Percentiles rank a stretch among this genome's conserved stretches.
Evolutionary conservation across 2,113 vertebrate species (phyloP).

Genomic region (Oncorhynchus nerka): DNA sequence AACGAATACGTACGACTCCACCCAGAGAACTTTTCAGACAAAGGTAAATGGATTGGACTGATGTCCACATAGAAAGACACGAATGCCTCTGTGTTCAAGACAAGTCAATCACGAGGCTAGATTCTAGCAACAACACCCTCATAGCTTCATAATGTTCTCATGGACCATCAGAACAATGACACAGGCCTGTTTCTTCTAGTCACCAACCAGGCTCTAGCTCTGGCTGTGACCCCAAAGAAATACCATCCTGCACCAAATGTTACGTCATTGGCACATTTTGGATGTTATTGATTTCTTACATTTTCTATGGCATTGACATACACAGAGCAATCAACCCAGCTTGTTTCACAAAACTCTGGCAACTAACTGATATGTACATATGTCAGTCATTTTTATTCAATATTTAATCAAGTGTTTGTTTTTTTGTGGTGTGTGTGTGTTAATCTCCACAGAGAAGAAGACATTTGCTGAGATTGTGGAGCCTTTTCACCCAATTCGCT

Average conservation of each 20-base stretch:
- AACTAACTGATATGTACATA: background rate
- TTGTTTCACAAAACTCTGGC: no score
- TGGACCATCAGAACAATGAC: no score
- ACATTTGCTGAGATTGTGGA: conserved; percentile 80
- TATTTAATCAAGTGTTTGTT: background rate
- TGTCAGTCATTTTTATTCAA: background rate
- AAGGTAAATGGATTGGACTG: conserved; percentile 67
- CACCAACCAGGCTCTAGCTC: no score
- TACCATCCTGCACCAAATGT: no score
- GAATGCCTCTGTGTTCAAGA: no score
- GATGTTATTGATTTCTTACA: background rate
- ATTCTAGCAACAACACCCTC: no score
- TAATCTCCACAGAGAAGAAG: conserved; percentile 74
- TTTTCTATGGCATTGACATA: background rate
- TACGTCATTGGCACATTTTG: background rate
- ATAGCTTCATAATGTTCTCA: no score
- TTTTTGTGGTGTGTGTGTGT: conserved; percentile 14
- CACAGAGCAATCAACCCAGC: background rate
- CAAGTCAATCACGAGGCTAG: no score
- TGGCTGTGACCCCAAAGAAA: no score
- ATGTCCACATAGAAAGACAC: no score
- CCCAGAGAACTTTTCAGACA: conserved; percentile 72
- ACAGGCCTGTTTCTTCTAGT: no score
- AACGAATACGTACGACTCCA: conserved; percentile 77
- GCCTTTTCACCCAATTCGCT: conserved; percentile 83